Evolutionary conservation across 1,140 invertebrate genomes (phyloP).

Genomic region (Gyrodactylus bullatarudis): DNA sequence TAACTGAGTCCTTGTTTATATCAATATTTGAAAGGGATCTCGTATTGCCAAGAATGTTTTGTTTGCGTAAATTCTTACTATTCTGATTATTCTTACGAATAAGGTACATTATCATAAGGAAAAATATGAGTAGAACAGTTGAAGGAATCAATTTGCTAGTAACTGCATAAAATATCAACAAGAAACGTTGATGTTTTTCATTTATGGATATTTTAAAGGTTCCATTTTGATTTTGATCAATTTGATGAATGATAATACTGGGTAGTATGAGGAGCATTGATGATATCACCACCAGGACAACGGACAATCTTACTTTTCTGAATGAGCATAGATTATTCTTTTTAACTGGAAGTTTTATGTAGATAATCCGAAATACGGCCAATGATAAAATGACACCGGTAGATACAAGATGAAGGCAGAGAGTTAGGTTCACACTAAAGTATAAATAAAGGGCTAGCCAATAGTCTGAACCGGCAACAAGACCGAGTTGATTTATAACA

Average conservation of each 20-base stretch:
- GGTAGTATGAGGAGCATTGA: neutral
- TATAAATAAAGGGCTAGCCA: neutral
- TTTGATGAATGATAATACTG: neutral
- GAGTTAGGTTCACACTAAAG: neutral
- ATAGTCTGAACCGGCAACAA: neutral
- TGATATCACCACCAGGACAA: neutral
- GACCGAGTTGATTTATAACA: slow-evolving; percentile 23
- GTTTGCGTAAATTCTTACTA: neutral
- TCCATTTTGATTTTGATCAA: neutral
- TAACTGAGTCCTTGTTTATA: neutral
- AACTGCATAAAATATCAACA: neutral
- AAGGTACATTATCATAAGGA: neutral
- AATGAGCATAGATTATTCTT: neutral
- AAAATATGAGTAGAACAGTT: neutral
- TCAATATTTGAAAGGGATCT: too few species aligned
- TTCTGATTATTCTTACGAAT: neutral
- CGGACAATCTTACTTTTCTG: neutral
- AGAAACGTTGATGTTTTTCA: neutral
- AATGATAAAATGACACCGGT: neutral
- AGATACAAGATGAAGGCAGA: neutral
- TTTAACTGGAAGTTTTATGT: neutral
- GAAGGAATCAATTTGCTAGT: neutral
- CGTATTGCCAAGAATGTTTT: neutral
- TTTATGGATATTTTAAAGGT: neutral
- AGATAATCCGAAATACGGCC: neutral